These are phyloP conservation scores for Zoanthus solanderi DNA, from an alignment of 92 coral and sea anemone genomes.

Conservation along the genomic window DNA sequence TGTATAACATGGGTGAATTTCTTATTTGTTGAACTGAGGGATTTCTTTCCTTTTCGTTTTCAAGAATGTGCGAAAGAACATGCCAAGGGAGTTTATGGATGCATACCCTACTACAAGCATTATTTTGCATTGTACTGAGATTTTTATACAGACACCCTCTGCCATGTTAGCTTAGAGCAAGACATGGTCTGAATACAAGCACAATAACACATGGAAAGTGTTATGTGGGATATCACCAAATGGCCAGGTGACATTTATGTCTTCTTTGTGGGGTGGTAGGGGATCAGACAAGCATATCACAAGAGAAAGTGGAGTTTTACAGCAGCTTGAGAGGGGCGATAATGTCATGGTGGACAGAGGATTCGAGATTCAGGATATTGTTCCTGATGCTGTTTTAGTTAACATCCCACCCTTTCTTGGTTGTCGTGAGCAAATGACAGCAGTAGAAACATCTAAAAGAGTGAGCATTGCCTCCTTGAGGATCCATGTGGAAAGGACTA, in stretches of 20 bases:
- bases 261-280: conserved; percentile 29
- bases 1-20: conserved; percentile 66
- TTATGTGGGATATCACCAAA: conserved; percentile 26
- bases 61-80: conserved; percentile 52
- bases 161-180: conserved; percentile 12
- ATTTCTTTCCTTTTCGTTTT: conserved; percentile 63
- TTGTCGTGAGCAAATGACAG: conserved; percentile 61
- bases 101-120: no score
- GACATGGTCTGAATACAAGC: conserved; percentile 58
- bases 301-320: no score
- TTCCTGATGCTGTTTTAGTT: conserved; percentile 57
- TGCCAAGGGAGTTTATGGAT: conserved; percentile 34
- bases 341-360: no score
- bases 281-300: no score
- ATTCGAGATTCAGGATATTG: conserved; percentile 3
- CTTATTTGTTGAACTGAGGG: conserved; percentile 53
- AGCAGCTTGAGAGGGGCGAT: conserved; percentile 55
- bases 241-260: neutral
- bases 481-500: neutral
- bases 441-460: conserved; percentile 57
- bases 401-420: conserved; percentile 76
- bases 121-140: no score
- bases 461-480: conserved; percentile 58
- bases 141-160: conserved; percentile 34
- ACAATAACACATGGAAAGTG: conserved; percentile 27